phyloP scores from a whole-genome alignment of 2,888 invertebrate species.

The Drosophila cyrtoloma region DNA sequence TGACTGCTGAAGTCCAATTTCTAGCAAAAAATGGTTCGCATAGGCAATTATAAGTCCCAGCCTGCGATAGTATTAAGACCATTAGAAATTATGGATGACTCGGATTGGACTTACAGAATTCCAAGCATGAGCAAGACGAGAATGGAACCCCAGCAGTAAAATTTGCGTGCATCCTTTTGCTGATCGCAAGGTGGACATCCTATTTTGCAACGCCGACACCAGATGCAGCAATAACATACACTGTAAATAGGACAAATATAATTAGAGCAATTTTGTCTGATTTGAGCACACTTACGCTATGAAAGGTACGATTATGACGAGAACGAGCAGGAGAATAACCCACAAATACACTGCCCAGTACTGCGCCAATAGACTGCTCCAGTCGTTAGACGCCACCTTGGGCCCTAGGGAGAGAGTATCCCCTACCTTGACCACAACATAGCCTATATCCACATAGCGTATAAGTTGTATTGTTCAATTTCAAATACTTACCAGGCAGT shows the following conservation, averaged over 20 bases:
- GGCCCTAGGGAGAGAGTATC: not conserved
- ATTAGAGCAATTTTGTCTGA: not conserved
- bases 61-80: not conserved
- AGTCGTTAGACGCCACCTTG: not conserved
- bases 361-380: not conserved
- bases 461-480: not conserved
- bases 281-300: not conserved
- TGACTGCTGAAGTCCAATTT: not conserved
- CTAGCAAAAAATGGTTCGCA: not conserved
- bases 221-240: conserved; percentile 5
- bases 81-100: not conserved
- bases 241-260: not conserved
- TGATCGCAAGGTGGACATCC: not conserved
- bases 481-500: not conserved
- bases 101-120: not conserved
- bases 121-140: not conserved
- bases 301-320: not conserved
- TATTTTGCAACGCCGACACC: not conserved
- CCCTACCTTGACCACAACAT: not conserved
- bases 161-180: not conserved
- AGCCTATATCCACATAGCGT: not conserved
- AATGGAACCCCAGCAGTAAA: not conserved
- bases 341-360: not conserved
- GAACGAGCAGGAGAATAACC: conserved; percentile 2
- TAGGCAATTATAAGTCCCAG: not conserved